Base-by-base conservation (phyloP, 2,888 invertebrate species). In the Hedychridium roseum region DNA sequence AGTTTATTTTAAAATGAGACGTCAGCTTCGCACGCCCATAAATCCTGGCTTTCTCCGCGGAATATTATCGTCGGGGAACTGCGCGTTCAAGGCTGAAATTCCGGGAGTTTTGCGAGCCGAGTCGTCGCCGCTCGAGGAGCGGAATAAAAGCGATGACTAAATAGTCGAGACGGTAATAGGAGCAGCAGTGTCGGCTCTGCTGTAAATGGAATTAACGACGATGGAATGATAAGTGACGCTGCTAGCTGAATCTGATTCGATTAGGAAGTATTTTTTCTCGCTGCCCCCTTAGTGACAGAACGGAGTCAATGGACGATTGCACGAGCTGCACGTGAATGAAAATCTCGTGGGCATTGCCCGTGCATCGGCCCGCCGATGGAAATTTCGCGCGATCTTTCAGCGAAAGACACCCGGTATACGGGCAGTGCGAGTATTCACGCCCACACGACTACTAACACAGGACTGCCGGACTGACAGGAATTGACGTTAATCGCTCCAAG, bases 201-300 rank as follows among this genome's bases (percentile, higher is more conserved):
- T 66, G 68, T 64, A 73, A 74, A 74, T 70, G 66, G 64, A 70
- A 74, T 73, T 73, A 74, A 74, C 65, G 56, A 68, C 65, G 57
- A 42, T 60, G 64, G 54, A 62, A 67, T 62, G 69, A 72, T 70
- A 72, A 74, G 68, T 70, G 68, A 64, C 69, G 66, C 57, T 58
- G 57, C 16, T 50, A 41, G 43, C 50, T 63, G 63, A 58, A 68
- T 70, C 66, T 74, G 71, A 76, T 74, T 73, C 66, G 71, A 75
- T 76, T 75, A 75, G 64, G 68, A 76, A 73, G 66, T 65, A 57
- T 70, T 65, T 71, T 59, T 56, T 47, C 42, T 39, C 34, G 12
- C 31, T 6, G 43, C 34, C 46, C 35, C 5, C 43, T 48, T 43
- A 42, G 16, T 42, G 40, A 23, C 16, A 21, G 20, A 44, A 48